Percentiles rank a stretch among this genome's conserved stretches.
Conservation (phyloP, 2,888 invertebrate genomes). For the Chydorus sphaericus region DNA sequence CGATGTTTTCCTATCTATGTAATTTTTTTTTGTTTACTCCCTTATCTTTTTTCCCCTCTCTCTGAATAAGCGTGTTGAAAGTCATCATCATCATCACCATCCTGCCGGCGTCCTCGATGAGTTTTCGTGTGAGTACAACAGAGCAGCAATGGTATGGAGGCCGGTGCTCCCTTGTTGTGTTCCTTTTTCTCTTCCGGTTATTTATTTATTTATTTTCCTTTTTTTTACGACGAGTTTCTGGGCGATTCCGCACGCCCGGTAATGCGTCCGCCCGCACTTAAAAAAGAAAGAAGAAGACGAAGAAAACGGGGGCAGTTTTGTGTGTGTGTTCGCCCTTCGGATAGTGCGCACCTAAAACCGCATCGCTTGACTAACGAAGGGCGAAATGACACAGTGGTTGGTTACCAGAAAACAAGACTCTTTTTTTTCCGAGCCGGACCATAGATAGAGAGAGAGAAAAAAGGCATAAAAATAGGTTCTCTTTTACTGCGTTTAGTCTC, state of each 20-base stretch:
- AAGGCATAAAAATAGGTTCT: not conserved
- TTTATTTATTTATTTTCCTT: not conserved
- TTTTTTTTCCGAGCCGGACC: not conserved
- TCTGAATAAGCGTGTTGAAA: constrained; percentile 1
- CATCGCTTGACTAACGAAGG: constrained; percentile 1
- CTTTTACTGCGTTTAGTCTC: not conserved
- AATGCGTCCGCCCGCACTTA: not conserved
- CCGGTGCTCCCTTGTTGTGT: not conserved
- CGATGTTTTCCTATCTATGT: not conserved
- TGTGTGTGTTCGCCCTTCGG: not conserved
- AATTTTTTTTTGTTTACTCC: not conserved
- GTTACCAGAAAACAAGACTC: no score
- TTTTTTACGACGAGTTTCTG: not conserved
- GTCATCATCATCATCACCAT: not conserved
- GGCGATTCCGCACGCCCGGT: not conserved
- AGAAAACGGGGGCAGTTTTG: not conserved
- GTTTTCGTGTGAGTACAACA: not conserved
- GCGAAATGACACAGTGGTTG: constrained; percentile 7
- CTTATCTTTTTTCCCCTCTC: not conserved
- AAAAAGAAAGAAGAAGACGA: not conserved
- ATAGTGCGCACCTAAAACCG: no score
- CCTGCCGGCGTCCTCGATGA: not conserved
- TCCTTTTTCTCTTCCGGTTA: not conserved
- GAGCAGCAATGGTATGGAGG: no score
- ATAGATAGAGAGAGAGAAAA: not conserved